Base-by-base conservation (phyloP, 2,797 vertebrate species). In the Sphaeramia orbicularis region DNA sequence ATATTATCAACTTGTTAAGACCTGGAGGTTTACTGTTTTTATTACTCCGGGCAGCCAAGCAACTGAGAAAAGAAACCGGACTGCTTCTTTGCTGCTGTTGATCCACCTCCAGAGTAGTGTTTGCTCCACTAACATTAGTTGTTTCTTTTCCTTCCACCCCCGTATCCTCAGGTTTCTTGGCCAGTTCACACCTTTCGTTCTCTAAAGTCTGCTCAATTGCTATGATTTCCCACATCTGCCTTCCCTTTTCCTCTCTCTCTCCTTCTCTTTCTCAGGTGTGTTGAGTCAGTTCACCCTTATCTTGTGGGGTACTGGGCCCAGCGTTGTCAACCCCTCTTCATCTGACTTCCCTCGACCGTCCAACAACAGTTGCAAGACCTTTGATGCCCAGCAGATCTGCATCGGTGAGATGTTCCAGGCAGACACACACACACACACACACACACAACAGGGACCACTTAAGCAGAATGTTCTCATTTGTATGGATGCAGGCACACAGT, bases 291-390 rank as follows among this genome's bases (percentile, higher is more conserved):
- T 99, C 90, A 95, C 93, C 0, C 94, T 99, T 1, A 95, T 96
- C 71, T 93, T 99, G 12, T 98, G 98, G 0, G 98, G 98, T 24
- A 98, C 95, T 0, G 96, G 95, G 21, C 79, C 95, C 0, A 95
- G 94, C 37, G 85, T 92, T 36, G 65, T 93, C 48, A 92, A 92
- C 90, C 91, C 93, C 16, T 93, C 91, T 0, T 86, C 90, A 0
- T 88, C 88, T 0, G 90, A 94, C 66, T 93, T 96, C 76, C 90
- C 93, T 32, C 92, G 95, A 16, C 93, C 96, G 0, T 96, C 96
- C 80, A 97, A 96, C 92, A 96, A 94, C 2, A 97, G 97, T 91
- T 99, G 97, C 94, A 98, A 97, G 92, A 98, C 95, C 1, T 95
- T 97, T 42, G 95, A 97, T 0, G 92, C 95, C 4, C 94, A 97